Base-by-base conservation (phyloP, 2,888 invertebrate genomes). In the Spilosoma lubricipeda region DNA sequence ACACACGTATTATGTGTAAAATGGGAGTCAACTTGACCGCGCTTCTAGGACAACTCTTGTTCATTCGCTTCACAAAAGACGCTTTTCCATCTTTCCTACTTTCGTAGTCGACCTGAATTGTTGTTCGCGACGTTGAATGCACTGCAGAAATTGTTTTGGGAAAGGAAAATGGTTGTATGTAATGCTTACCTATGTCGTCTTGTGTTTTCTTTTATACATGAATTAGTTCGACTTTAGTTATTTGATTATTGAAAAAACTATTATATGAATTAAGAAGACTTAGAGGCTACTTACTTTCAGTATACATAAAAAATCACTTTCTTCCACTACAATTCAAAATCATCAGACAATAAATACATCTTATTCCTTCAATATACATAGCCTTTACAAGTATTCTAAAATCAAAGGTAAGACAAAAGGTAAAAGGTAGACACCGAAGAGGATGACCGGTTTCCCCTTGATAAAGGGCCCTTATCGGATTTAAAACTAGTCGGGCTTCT, bases 11-110 rank as follows among this genome's bases (percentile, higher is more conserved):
- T 39, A 67, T 74, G 83, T 88, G 89, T 90, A 90, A 91, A 91
- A 91, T 90, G 90, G 90, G 90, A 89, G 91, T 82, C 90, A 91
- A 90, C 89, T 90, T 89, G 89, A 88, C 90, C 82, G 80, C 81
- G 85, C 83, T 89, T 90, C 90, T 88, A 89, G 89, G 88, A 90
- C 89, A 84, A 84, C 82, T 82, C 80, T 89, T 87, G 89, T 93
- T 93, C 91, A 92, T 89, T 86, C 87, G 80, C 87, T 85, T 90
- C 86, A 83, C 84, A 64, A 72, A 70, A 72, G 72, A 80, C 75
- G 82, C 85, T 89, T 89, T 88, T 88, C 85, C 88, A 86, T 86
- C 85, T 88, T 89, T 86, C 87, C 86, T 86, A 87, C 87, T 88
- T 85, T 83, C 79, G 82, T 82, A 72, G 73, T 67, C 74, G 77